Percentiles rank a stretch among this genome's conserved stretches.
Conservation (phyloP, 1,140 invertebrate genomes). For the Maconellicoccus hirsutus region DNA sequence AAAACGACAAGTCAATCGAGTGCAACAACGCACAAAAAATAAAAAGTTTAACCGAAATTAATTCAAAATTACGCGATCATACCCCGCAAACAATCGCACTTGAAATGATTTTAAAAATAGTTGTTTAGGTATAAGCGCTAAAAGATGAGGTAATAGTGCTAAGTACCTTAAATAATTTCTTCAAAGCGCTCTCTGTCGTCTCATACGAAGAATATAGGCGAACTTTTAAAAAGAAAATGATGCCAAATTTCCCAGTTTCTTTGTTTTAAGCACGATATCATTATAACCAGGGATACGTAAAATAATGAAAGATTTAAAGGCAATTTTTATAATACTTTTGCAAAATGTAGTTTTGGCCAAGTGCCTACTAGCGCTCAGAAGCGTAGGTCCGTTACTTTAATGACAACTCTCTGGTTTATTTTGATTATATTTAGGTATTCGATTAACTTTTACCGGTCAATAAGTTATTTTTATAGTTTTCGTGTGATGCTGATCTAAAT, state of each 20-base stretch:
- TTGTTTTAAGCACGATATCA: slow-evolving; percentile 15
- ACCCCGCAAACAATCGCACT: slow-evolving; percentile 12
- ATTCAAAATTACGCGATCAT: slow-evolving; percentile 16
- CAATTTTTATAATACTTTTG: slow-evolving; percentile 17
- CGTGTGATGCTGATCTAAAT: no score
- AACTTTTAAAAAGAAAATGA: slow-evolving; percentile 15
- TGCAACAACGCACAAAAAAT: not conserved
- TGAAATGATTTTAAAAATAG: slow-evolving; percentile 21
- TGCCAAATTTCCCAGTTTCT: slow-evolving; percentile 19
- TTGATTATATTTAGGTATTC: not conserved
- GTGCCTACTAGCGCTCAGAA: not conserved
- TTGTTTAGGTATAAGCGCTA: slow-evolving; percentile 17
- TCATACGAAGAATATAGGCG: not conserved
- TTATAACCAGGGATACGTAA: slow-evolving; percentile 7
- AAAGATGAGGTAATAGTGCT: slow-evolving; percentile 21
- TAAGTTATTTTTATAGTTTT: not conserved
- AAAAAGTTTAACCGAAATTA: not conserved
- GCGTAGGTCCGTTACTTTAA: not conserved
- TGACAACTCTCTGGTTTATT: not conserved
- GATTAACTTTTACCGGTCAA: not conserved
- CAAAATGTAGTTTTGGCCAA: not conserved
- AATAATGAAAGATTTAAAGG: slow-evolving; percentile 19
- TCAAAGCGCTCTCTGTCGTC: slow-evolving; percentile 16
- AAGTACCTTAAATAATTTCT: slow-evolving; percentile 22
- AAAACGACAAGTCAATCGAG: slow-evolving; percentile 3